These are phyloP conservation scores for Sesia bembeciformis DNA, from an alignment of 2,888 invertebrate genomes.

Conservation along the genomic window DNA sequence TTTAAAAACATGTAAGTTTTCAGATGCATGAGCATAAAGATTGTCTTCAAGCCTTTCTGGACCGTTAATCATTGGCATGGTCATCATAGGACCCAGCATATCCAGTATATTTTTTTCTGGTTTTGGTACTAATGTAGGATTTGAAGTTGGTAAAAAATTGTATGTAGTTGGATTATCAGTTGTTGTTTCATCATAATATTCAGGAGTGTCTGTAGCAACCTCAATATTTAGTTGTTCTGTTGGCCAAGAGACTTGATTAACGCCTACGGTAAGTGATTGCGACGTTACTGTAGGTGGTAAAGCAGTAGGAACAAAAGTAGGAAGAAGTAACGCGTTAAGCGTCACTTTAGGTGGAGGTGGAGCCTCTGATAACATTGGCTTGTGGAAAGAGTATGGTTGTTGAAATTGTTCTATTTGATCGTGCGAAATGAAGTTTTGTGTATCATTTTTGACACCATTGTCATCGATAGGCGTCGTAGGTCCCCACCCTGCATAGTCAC, in stretches of 20 bases:
- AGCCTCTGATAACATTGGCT: conserved; percentile 49
- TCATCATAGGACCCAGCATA: conserved; percentile 62
- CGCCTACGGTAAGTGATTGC: conserved; percentile 12
- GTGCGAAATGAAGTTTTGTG: conserved; percentile 48
- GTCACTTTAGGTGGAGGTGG: conserved; percentile 44
- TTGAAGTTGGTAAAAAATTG: conserved; percentile 23
- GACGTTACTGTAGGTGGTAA: conserved; percentile 27
- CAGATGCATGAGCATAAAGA: conserved; percentile 58
- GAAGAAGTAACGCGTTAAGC: conserved; percentile 21
- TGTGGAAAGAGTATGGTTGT: conserved; percentile 50
- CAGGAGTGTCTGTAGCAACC: conserved; percentile 14
- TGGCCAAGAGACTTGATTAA: conserved; percentile 23
- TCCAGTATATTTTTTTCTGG: conserved; percentile 37
- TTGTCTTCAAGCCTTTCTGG: conserved; percentile 56
- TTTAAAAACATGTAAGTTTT: conserved; percentile 54
- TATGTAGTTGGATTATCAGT: conserved; percentile 26
- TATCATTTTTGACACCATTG: conserved; percentile 44
- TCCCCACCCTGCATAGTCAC: conserved; percentile 67
- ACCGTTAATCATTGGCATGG: conserved; percentile 57
- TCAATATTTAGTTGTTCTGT: conserved; percentile 30
- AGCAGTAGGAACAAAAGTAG: conserved; percentile 48
- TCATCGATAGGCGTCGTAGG: conserved; percentile 57
- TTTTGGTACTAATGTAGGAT: conserved; percentile 18
- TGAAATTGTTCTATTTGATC: conserved; percentile 34
- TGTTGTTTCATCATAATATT: conserved; percentile 33